Evolutionary conservation across 2,113 vertebrate species (phyloP).

Genomic region (Bos taurus): DNA sequence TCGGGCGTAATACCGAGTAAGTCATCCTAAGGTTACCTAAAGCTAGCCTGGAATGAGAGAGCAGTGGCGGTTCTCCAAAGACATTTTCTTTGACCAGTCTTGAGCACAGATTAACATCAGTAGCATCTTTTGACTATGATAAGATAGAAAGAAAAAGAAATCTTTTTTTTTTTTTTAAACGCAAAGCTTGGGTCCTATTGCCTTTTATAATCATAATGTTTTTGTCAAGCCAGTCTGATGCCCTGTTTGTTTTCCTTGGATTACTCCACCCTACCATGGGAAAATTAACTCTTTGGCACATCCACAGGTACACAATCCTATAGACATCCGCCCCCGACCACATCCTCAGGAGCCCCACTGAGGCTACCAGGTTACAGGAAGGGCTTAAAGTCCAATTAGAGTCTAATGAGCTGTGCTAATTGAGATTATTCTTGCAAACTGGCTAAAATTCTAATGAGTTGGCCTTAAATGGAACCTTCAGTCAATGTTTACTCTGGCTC

Average conservation of each 20-base stretch:
- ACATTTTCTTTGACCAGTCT: constrained; percentile 44
- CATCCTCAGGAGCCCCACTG: background rate
- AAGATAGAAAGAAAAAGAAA: background rate
- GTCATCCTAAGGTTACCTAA: constrained; percentile 58
- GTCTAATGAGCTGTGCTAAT: constrained; percentile 71
- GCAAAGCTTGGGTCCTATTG: background rate
- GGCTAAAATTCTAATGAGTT: constrained; percentile 69
- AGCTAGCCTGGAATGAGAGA: constrained; percentile 10
- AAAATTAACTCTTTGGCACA: constrained; percentile 67
- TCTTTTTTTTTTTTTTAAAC: background rate
- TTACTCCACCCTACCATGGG: constrained; percentile 45
- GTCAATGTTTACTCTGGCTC: constrained; percentile 61
- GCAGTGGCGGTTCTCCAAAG: background rate
- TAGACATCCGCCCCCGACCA: constrained; percentile 14
- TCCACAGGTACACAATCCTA: constrained; percentile 21
- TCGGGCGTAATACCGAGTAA: constrained; percentile 58
- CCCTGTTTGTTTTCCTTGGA: constrained; percentile 65
- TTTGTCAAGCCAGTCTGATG: constrained; percentile 54
- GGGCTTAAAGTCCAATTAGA: constrained; percentile 60
- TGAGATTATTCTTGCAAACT: constrained; percentile 67
- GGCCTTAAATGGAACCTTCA: constrained; percentile 48
- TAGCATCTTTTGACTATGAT: background rate
- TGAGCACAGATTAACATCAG: background rate
- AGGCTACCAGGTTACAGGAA: constrained; percentile 49
- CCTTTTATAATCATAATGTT: constrained; percentile 30